Base-by-base conservation (phyloP, 2,113 vertebrate genomes). In the Albula goreensis region DNA sequence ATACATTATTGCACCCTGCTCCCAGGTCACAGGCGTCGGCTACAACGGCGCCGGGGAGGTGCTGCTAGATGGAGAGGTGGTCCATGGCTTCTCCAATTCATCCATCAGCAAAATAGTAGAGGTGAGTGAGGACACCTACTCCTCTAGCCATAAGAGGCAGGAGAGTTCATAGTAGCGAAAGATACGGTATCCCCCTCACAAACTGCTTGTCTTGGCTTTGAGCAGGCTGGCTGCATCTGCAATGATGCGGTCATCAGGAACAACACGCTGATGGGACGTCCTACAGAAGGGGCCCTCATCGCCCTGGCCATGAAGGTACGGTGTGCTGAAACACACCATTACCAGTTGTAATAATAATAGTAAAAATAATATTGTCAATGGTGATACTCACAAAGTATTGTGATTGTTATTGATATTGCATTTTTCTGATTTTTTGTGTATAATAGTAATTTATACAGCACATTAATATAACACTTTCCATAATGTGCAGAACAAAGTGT, bases 221-320 rank as follows among this genome's bases (percentile, higher is more conserved):
- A 11, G 9, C 82, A 99, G 98, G 98, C 95, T 0, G 98, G 98
- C 51, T 98, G 97, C 89, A 96, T 99, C 87, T 99, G 98, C 89
- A 99, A 99, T 82, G 98, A 99, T 94, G 97, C 98, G 1, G 82
- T 98, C 89, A 98, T 99, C 93, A 96, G 96, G 92, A 98, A 96
- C 90, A 94, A 95, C 83, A 96, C 94, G 0, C 90, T 99, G 82
- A 98, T 99, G 96, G 98, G 98, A 19, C 97, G 96, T 52, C 98
- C 98, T 50, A 99, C 98, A 0, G 98, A 99, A 92, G 98, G 98
- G 4, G 98, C 98, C 60, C 95, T 99, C 89, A 95, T 99, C 41
- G 97, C 98, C 2, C 97, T 99, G 78, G 97, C 97, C 66, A 98
- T 99, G 97, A 99, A 99, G 97, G 98, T 99, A 92, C 12, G 2